A percentile compares a stretch with the other conserved stretches of the same genome.
phyloP scores from a whole-genome alignment of 2,888 invertebrate species.

The Yponomeuta sedellus region DNA sequence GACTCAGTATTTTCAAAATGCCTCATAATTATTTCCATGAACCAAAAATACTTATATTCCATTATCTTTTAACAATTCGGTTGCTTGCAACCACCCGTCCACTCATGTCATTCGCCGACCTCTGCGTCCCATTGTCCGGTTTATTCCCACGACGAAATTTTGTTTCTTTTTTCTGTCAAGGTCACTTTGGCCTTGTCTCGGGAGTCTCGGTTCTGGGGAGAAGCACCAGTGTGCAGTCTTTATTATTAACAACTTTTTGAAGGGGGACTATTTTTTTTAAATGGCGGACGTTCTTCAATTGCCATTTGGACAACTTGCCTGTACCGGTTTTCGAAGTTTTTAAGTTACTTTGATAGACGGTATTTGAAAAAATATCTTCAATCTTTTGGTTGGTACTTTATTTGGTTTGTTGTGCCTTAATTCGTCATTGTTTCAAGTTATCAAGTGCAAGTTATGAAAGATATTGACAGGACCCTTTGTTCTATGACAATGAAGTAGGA shows the following conservation, averaged over 20 bases:
- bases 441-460: too few species aligned
- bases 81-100: slow-evolving; percentile 12
- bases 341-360: too few species aligned
- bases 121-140: slow-evolving; percentile 17
- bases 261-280: too few species aligned
- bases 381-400: too few species aligned
- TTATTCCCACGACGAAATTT: slow-evolving; percentile 18
- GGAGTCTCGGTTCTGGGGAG: slow-evolving; percentile 6
- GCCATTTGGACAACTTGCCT: too few species aligned
- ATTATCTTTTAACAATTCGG: slow-evolving; percentile 7
- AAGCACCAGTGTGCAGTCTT: neutral
- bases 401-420: too few species aligned
- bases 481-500: slow-evolving; percentile 2
- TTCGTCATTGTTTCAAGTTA: too few species aligned
- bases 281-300: too few species aligned
- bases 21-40: neutral
- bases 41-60: neutral
- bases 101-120: slow-evolving; percentile 16
- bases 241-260: too few species aligned
- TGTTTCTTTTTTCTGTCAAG: slow-evolving; percentile 24
- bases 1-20: too few species aligned
- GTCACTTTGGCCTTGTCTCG: slow-evolving; percentile 28
- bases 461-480: neutral
- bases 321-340: too few species aligned
- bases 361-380: too few species aligned